phyloP scores from a whole-genome alignment of 2,797 vertebrate species.

The Crotalus adamanteus region DNA sequence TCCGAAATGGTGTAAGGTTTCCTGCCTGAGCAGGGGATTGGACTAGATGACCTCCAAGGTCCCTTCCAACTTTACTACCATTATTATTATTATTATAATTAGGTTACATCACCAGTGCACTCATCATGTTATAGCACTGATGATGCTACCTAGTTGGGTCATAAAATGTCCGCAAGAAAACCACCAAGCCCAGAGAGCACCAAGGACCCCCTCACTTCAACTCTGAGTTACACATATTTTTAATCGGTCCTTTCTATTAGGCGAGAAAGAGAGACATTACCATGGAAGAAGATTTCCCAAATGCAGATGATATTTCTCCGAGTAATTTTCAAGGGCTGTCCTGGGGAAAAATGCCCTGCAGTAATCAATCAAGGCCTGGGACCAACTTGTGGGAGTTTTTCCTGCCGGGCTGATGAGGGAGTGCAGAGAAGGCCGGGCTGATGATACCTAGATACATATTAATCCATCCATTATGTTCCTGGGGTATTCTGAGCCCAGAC shows the following conservation, averaged over 20 bases:
- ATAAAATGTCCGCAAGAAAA: neutral
- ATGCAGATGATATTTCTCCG: neutral
- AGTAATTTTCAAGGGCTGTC: neutral
- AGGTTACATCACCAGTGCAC: neutral
- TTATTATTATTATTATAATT: too few species aligned
- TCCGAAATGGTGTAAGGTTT: too few species aligned
- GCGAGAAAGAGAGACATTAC: neutral
- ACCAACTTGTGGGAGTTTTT: neutral
- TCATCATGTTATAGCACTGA: neutral
- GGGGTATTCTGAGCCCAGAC: conserved; percentile 49
- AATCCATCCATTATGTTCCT: conserved; percentile 47
- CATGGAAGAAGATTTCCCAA: neutral
- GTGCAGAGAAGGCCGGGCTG: neutral
- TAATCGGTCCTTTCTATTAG: neutral
- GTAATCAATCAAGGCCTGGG: neutral
- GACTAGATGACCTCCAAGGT: too few species aligned
- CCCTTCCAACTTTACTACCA: too few species aligned
- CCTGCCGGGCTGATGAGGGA: neutral
- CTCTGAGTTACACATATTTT: neutral
- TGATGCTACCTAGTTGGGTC: neutral
- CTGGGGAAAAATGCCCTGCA: neutral
- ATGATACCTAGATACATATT: conserved; percentile 26
- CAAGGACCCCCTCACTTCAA: neutral
- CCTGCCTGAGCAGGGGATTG: too few species aligned
- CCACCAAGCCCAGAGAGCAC: neutral